Evolutionary conservation across 2,797 vertebrate genomes (phyloP).

Genomic region (Siniperca undulata): DNA sequence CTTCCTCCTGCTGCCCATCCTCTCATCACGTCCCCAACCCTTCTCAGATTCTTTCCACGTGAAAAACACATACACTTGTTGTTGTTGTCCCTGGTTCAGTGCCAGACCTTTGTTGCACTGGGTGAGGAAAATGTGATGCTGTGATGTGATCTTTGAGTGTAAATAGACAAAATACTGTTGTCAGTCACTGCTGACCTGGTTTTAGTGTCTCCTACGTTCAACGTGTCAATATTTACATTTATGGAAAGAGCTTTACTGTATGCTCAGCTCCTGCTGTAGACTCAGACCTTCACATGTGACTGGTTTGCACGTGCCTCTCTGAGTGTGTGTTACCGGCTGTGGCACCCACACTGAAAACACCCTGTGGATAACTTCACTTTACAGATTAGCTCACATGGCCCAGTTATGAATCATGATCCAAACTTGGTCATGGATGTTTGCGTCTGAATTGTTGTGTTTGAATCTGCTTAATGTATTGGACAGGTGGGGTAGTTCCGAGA

Average conservation of each 20-base stretch:
- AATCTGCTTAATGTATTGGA: background rate
- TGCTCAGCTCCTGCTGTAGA: constrained; percentile 21
- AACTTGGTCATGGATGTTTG: background rate
- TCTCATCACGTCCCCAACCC: constrained; percentile 34
- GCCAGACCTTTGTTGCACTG: constrained; percentile 53
- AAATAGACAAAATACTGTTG: constrained; percentile 58
- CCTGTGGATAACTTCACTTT: background rate
- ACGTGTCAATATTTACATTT: constrained; percentile 60
- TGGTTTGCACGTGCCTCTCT: constrained; percentile 42
- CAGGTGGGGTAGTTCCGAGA: background rate
- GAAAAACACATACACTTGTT: constrained; percentile 35
- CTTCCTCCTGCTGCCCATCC: constrained; percentile 27
- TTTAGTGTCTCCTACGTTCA: constrained; percentile 29
- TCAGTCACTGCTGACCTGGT: constrained; percentile 56
- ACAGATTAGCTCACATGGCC: constrained; percentile 19
- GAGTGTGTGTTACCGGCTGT: constrained; percentile 14
- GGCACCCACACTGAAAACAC: constrained; percentile 27
- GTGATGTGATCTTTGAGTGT: constrained; percentile 44
- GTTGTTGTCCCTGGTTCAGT: constrained; percentile 51
- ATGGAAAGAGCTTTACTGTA: constrained; percentile 9
- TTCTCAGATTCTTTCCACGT: constrained; percentile 64
- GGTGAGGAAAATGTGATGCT: constrained; percentile 50
- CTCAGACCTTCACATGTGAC: constrained; percentile 56
- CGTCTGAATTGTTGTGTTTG: constrained; percentile 3
- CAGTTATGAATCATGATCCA: constrained; percentile 17